Percentiles rank a stretch among this genome's conserved stretches.
Conservation (phyloP, 2,888 invertebrate species). For the Drosophila mercatorum region DNA sequence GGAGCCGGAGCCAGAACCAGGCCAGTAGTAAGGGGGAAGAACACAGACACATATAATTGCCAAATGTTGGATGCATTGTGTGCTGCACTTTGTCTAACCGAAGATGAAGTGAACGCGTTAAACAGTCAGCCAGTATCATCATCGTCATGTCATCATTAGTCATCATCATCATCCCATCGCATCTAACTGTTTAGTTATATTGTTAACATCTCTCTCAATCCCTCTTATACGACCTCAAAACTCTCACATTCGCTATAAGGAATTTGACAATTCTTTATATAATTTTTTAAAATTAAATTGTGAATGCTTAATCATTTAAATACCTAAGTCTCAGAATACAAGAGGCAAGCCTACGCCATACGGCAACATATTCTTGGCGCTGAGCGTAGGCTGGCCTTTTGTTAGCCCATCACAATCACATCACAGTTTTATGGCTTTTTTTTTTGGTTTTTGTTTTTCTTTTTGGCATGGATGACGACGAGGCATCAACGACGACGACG, state of each 20-base stretch:
- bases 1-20: slow-evolving; percentile 1
- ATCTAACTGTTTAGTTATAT: slow-evolving; percentile 59
- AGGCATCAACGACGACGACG: slow-evolving; percentile 47
- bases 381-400: slow-evolving; percentile 64
- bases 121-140: slow-evolving; percentile 56
- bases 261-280: slow-evolving; percentile 82
- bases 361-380: slow-evolving; percentile 26
- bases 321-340: slow-evolving; percentile 67
- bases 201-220: slow-evolving; percentile 38
- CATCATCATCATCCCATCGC: slow-evolving; percentile 56
- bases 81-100: slow-evolving; percentile 45
- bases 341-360: slow-evolving; percentile 55
- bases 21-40: slow-evolving; percentile 40
- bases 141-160: slow-evolving; percentile 54
- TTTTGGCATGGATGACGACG: slow-evolving; percentile 49
- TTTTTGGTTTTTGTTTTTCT: slow-evolving; percentile 5
- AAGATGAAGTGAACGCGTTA: slow-evolving; percentile 42
- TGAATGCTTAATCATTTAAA: slow-evolving; percentile 69
- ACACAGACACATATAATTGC: slow-evolving; percentile 31
- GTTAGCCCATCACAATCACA: slow-evolving; percentile 66
- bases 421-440: slow-evolving; percentile 46
- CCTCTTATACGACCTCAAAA: slow-evolving; percentile 59
- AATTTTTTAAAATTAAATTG: slow-evolving; percentile 67
- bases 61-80: slow-evolving; percentile 21
- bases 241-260: slow-evolving; percentile 75